Evolutionary conservation across 2,888 invertebrate species (phyloP), one percentile per base, ranked within the genome.

Genomic region (Metellina segmentata): DNA sequence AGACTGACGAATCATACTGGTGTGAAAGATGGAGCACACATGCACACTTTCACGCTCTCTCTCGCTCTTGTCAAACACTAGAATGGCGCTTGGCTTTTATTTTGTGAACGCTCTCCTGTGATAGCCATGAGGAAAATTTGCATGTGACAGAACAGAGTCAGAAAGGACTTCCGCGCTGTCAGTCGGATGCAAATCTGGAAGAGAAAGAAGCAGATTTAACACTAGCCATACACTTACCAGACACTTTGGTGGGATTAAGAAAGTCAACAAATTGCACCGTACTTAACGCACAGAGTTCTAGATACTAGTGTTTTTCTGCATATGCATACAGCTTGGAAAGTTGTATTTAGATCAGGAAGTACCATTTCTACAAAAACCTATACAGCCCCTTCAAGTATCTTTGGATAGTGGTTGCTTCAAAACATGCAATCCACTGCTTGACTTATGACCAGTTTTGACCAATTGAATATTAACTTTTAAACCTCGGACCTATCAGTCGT

Each of bases 1-100:
- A 91, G 88, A 92, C 91, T 92, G 91, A 92, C 91, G 91, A 92
- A 92, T 92, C 90, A 90, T 83, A 90, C 90, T 88, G 90, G 93
- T 93, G 91, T 93, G 91, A 93, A 89, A 89, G 93, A 93, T 91
- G 93, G 89, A 81, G 89, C 89, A 89, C 81, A 89, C 91, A 91
- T 89, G 83, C 91, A 93, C 89, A 91, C 91, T 85, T 90, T 89
- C 90, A 87, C 92, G 77, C 89, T 52, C 85, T 88, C 93, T 70
- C 86, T 86, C 89, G 85, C 92, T 86, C 86, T 81, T 89, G 85
- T 89, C 92, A 90, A 92, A 92, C 90, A 90, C 87, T 92, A 90
- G 72, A 87, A 85, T 82, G 48, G 92, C 90, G 89, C 86, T 86
- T 87, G 83, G 77, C 85, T 82, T 85, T 87, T 89, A 34, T 72